Evolutionary conservation across 2,797 vertebrate species (phyloP), one percentile per base, ranked within the genome.

Genomic region (Miichthys miiuy): DNA sequence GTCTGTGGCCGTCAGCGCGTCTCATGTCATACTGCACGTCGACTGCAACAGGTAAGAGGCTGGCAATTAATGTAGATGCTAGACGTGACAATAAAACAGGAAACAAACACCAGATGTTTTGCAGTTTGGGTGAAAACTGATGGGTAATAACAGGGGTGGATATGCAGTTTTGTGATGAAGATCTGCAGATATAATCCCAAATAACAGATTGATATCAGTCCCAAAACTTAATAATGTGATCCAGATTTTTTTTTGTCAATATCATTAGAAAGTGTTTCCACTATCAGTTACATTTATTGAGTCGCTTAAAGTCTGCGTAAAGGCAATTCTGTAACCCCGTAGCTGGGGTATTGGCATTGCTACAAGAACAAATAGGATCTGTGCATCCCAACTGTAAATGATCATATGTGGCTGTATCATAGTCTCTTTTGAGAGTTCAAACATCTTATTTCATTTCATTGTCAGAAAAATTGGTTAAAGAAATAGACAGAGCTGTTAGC

Each of bases 41-140:
- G 98, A 99, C 94, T 99, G 98, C 91, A 99, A 99, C 95, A 97
- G 97, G 98, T 98, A 93, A 91, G 95, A 62, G 25, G 60, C 46
- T 48, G 41, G 3, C 1, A 3, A 63, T 42, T 10, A 7, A 25
- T 20, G 0, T 7, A 2, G 3, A 20, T n/a, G 2, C n/a, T 10
- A 20, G 18, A 47, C 38, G 20, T 20, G 5, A 64, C 2, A 47
- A 3, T 50, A 5, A 56, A 55, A 56, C 56, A 16, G 10, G 0
- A 9, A 20, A 42, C 34, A 21, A 21, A 25, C 3, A 0, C 25
- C 25, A 20, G 41, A 7, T 16, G n/a, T 72, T 50, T 55, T 61
- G 3, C 56, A 23, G 20, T 62, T 50, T 74, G 11, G 51, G 27
- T 27, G 34, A 30, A 27, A 25, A 9, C 27, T 27, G 11, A 14